Conservation (phyloP, 1,140 invertebrate species). For the Coptotermes formosanus region DNA sequence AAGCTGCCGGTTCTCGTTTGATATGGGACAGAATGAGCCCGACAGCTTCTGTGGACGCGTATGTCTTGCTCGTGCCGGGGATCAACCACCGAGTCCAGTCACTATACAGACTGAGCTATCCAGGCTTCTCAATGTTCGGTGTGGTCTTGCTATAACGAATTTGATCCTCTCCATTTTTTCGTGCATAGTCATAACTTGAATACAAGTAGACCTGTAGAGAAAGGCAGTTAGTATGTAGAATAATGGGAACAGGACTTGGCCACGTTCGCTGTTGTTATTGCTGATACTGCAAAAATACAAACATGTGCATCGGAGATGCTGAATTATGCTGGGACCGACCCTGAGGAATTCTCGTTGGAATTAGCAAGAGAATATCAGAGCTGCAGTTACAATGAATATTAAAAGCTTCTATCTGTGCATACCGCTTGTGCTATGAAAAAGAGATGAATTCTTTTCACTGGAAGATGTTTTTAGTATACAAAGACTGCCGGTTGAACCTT, state of each 20-base stretch:
- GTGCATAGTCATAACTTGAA: too few species aligned
- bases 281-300: not conserved
- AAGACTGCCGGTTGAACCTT: conserved; percentile 9
- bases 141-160: too few species aligned
- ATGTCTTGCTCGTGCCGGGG: too few species aligned
- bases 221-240: too few species aligned
- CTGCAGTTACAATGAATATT: not conserved
- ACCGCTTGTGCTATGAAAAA: not conserved
- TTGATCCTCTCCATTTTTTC: too few species aligned
- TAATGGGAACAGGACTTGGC: not conserved
- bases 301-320: not conserved
- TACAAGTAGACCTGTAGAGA: too few species aligned
- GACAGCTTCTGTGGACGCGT: too few species aligned
- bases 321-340: not conserved
- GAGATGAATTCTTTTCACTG: not conserved
- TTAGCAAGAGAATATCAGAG: conserved; percentile 9
- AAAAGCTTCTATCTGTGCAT: conserved; percentile 1
- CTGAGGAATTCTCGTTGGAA: not conserved
- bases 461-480: conserved; percentile 1
- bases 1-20: too few species aligned
- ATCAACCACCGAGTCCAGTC: too few species aligned
- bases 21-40: too few species aligned
- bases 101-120: too few species aligned
- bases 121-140: too few species aligned
- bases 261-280: not conserved